Evolutionary conservation across 2,797 vertebrate genomes (phyloP), one percentile per base, ranked within the genome.

Genomic region (Propithecus deckenii): DNA sequence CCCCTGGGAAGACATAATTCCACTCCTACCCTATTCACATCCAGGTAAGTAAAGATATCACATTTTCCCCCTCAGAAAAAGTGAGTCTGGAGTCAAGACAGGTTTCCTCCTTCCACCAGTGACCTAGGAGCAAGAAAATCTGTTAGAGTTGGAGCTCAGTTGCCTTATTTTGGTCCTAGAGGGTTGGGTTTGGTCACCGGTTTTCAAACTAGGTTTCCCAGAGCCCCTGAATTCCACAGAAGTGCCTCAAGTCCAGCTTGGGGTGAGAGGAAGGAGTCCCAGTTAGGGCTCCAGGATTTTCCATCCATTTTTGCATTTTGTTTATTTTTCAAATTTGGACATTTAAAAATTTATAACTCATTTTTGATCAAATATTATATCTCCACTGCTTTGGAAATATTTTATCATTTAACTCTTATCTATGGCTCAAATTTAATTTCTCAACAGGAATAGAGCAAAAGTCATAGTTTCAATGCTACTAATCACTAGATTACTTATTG

Each of bases 331-430:
- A 59, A 72, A 74, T 48, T 76, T 93, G 28, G 12, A 63, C 30
- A 86, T 57, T 93, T 93, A 83, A 87, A 91, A 69, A 20, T 89
- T 10, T 89, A 11, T 71, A 83, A 84, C 28, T 93, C 57, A 85
- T 91, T 76, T 75, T 78, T 41, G 41, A 32, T 71, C 13, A 72
- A 92, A 63, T 48, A 48, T 30, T 23, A 30, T 80, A 25, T 81
- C 22, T 72, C 25, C 55, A 72, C 12, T 80, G 50, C 23, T 84
- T 52, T 85, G 50, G 17, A 84, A 88, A 94, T 81, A 2, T 88
- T 81, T 94, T 79, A 55, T 61, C 35, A 35, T 35, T 74, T 72
- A 74, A 88, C 6, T 95, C 38, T 81, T 69, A 6, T 14, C 35
- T 81, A 41, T 59, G 52, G 11, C 7, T 90, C 46, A 52, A 87